Evolutionary conservation across 2,797 vertebrate species (phyloP).

Genomic region (Ispidina lecontei): DNA sequence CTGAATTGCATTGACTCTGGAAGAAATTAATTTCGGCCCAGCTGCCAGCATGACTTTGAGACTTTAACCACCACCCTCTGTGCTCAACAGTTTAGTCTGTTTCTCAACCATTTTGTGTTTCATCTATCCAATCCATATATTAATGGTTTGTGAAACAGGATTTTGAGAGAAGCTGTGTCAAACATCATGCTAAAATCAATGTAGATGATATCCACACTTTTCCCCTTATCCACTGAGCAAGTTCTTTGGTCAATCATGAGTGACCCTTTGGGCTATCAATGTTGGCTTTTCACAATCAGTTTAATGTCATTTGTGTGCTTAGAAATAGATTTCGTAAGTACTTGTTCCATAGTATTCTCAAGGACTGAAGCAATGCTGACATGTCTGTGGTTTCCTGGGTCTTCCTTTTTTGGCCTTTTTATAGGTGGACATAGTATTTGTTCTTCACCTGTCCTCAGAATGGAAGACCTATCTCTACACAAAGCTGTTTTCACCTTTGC

Average conservation of each 20-base stretch:
- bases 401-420: not conserved
- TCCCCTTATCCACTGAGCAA: not conserved
- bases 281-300: not conserved
- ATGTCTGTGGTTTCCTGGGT: not conserved
- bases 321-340: not conserved
- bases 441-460: not conserved
- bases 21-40: not conserved
- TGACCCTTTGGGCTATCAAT: not conserved
- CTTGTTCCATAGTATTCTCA: not conserved
- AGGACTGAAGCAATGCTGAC: not conserved
- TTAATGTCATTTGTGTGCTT: not conserved
- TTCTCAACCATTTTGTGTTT: not conserved
- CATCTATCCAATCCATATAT: not conserved
- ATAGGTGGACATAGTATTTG: not conserved
- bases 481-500: not conserved
- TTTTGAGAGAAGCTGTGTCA: not conserved
- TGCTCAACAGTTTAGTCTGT: not conserved
- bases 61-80: not conserved
- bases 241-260: not conserved
- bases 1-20: not conserved
- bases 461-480: not conserved
- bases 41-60: not conserved
- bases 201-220: not conserved
- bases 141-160: not conserved
- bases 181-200: not conserved